Evolutionary conservation across 2,797 vertebrate species (phyloP), one percentile per base, ranked within the genome.

Genomic region (Mycteria americana): DNA sequence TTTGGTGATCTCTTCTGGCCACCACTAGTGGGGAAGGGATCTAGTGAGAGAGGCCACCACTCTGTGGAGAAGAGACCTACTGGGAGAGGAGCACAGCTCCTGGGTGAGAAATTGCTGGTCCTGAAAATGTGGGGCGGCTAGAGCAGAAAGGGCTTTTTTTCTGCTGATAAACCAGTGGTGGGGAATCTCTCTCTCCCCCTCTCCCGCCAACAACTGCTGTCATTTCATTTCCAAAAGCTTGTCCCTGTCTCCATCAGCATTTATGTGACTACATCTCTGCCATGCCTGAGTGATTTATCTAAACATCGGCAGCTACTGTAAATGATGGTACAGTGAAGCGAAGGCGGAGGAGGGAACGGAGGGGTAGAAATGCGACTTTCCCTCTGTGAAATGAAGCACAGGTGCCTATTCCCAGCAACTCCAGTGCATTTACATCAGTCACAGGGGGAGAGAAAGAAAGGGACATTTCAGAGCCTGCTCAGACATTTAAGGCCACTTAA

Each of bases 211-310:
- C 46, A 72, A 48, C 48, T 23, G 56, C 84, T 93, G 77, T 87
- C 59, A 85, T 89, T 95, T 94, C 24, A 65, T 84, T 92, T 92
- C 84, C 87, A 64, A 82, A 95, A 93, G 39, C 88, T 74, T 92
- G 92, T 95, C 90, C 73, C 88, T 90, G 85, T 91, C 84, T 93
- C 80, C 70, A 94, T 85, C 85, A 93, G 83, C 84, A 73, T 93
- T 94, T 93, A 81, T 88, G 68, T 83, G 90, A 92, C 62, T 80
- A 93, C 86, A 93, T 96, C 81, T 94, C 81, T 78, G 89, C 70
- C 22, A 33, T 37, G 91, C 72, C 78, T 43, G 88, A 90, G 85
- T 78, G 91, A 95, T 95, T 97, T 95, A 92, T 95, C 88, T 92
- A 65, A 93, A 59, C 82, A 76, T 41, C 21, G 1, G 81, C 93